A percentile compares a stretch with the other conserved stretches of the same genome.
phyloP scores from a whole-genome alignment of 2,888 invertebrate species.

The Amphipoea oculea region DNA sequence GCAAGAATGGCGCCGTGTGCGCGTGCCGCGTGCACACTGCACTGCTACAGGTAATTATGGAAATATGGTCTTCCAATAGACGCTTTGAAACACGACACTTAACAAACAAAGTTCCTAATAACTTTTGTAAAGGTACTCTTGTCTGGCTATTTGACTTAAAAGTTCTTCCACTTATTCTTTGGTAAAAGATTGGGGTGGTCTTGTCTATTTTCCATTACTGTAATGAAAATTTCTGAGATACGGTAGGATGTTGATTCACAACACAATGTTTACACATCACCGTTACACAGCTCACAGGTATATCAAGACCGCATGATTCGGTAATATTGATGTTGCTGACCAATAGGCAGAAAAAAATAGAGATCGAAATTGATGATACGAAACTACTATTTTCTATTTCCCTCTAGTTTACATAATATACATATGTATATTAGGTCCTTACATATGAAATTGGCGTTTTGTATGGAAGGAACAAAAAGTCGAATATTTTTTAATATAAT shows the following conservation, averaged over 20 bases:
- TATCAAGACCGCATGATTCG: too few relatives aligned
- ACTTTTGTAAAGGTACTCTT: background rate
- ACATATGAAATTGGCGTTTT: too few relatives aligned
- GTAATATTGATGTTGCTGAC: background rate
- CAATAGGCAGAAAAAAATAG: background rate
- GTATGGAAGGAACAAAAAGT: too few relatives aligned
- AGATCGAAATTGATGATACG: background rate
- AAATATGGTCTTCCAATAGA: background rate
- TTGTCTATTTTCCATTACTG: background rate
- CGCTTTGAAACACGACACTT: background rate
- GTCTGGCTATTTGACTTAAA: background rate
- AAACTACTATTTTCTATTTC: background rate
- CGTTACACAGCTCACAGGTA: too few relatives aligned
- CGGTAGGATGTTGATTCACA: background rate
- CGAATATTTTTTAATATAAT: too few relatives aligned
- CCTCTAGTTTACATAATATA: too few relatives aligned
- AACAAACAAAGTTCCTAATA: background rate
- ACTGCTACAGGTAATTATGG: slow-evolving; percentile 80
- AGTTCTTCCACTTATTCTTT: background rate
- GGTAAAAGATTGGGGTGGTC: background rate
- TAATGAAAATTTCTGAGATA: background rate
- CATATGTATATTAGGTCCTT: too few relatives aligned
- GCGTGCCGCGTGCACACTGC: slow-evolving; percentile 86
- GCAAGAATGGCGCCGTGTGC: slow-evolving; percentile 87
- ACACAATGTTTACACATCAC: background rate